These are phyloP conservation scores for Gorsachius goisagi DNA, from an alignment of 2,113 vertebrate species.

Conservation along the genomic window DNA sequence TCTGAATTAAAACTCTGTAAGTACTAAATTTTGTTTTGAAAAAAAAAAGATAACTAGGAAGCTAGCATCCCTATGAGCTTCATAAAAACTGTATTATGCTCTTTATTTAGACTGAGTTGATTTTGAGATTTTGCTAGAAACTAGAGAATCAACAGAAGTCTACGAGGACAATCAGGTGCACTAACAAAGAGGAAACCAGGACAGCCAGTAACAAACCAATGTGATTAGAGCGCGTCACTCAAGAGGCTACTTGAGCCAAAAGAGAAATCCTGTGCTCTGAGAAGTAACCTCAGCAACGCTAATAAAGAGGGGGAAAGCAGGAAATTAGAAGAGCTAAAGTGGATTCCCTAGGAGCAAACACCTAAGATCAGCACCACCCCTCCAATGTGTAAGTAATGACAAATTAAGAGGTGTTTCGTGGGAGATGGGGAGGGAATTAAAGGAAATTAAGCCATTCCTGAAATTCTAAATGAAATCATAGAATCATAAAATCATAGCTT, in stretches of 20 bases:
- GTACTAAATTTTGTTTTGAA: not conserved
- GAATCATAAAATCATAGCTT: not conserved
- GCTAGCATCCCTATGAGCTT: not conserved
- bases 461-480: not conserved
- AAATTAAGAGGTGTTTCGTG: not conserved
- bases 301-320: not conserved
- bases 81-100: not conserved
- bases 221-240: not conserved
- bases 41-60: not conserved
- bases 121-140: not conserved
- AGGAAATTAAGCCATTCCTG: not conserved
- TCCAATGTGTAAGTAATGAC: not conserved
- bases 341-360: not conserved
- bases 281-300: not conserved
- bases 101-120: not conserved
- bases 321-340: not conserved
- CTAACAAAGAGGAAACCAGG: not conserved
- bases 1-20: not conserved
- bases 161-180: not conserved
- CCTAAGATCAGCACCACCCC: not conserved
- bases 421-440: not conserved
- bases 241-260: not conserved
- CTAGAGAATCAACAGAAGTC: not conserved
- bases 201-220: not conserved
- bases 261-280: not conserved